phyloP scores from a whole-genome alignment of 1,140 invertebrate species.

The Cydia amplana region DNA sequence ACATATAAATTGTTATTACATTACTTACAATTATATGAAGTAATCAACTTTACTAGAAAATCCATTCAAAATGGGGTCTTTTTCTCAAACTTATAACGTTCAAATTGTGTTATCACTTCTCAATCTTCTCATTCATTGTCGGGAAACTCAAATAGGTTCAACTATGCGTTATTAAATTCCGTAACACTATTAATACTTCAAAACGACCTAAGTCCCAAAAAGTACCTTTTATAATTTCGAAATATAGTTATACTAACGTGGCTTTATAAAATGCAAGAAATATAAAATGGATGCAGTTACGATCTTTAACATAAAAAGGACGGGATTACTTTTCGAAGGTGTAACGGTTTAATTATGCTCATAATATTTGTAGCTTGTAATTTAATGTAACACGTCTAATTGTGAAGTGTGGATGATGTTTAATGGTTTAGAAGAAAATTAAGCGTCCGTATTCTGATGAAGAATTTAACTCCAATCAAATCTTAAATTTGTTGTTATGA shows the following conservation, averaged over 20 bases:
- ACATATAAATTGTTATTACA: constrained; percentile 12
- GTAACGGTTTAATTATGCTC: constrained; percentile 1
- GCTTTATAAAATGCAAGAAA: neutral
- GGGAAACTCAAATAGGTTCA: neutral
- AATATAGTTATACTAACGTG: neutral
- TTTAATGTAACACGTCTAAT: constrained; percentile 10
- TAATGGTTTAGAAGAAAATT: constrained; percentile 4
- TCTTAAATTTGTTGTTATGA: too few species aligned
- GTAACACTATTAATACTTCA: neutral
- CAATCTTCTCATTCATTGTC: neutral
- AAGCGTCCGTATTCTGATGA: neutral
- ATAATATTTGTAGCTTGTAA: constrained; percentile 17
- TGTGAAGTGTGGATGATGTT: neutral
- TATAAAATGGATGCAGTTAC: neutral
- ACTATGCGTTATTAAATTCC: constrained; percentile 17
- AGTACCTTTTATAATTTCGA: neutral
- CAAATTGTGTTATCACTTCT: neutral
- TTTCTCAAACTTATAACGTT: neutral
- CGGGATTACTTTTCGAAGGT: neutral
- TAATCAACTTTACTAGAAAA: neutral
- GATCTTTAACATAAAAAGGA: neutral
- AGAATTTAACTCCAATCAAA: too few species aligned
- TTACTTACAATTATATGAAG: neutral
- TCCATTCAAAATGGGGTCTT: neutral
- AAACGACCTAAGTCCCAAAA: neutral